Evolutionary conservation across 1,140 invertebrate species (phyloP).

Genomic region (Potamilus streckersoni): DNA sequence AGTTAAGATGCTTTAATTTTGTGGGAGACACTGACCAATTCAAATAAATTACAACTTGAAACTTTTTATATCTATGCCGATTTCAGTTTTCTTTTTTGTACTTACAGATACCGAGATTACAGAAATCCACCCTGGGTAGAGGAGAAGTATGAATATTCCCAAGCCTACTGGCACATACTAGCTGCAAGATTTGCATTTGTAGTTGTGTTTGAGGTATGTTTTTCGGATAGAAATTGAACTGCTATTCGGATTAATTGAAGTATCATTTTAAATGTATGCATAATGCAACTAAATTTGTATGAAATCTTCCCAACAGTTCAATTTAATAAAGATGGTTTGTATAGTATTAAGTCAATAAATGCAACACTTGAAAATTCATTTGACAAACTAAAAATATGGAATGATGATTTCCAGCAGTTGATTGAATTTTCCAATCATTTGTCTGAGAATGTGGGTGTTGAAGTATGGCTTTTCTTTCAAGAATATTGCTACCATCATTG

Average conservation of each 20-base stretch:
- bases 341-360: neutral
- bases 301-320: neutral
- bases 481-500: too few relatives aligned
- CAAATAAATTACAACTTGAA: neutral
- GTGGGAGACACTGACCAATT: neutral
- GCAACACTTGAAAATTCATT: neutral
- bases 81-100: neutral
- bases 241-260: neutral
- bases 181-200: slow-evolving; percentile 92
- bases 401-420: too few relatives aligned
- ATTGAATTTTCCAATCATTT: too few relatives aligned
- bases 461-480: too few relatives aligned
- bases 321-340: neutral
- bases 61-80: neutral
- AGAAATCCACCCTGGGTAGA: slow-evolving; percentile 80
- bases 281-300: neutral
- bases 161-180: slow-evolving; percentile 94
- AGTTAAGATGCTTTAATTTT: neutral
- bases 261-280: neutral
- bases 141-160: slow-evolving; percentile 81
- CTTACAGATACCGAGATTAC: slow-evolving; percentile 90
- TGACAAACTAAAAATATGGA: too few relatives aligned
- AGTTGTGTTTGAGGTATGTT: slow-evolving; percentile 88
- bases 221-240: neutral
- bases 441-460: too few relatives aligned